Base-by-base conservation (phyloP, 2,113 vertebrate genomes). In the Okapia johnstoni region DNA sequence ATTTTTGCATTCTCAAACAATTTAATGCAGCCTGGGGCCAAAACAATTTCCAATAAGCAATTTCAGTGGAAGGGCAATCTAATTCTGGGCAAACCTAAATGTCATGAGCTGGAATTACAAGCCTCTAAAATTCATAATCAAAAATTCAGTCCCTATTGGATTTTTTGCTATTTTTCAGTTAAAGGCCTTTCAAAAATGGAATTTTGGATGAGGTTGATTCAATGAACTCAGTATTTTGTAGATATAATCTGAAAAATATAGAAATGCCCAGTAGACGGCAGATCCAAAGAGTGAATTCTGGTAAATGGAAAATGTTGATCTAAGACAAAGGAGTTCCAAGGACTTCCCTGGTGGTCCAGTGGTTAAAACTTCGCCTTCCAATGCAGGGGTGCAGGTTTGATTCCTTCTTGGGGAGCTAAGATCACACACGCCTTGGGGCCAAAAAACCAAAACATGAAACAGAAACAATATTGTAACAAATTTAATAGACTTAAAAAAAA, bases 71-170 rank as follows among this genome's bases (percentile, higher is more conserved):
- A 94, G 25, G 33, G 43, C 14, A 91, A 57, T 85, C 66, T 85
- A 90, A 94, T 97, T 97, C 85, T 70, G 28, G 54, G 43, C 54
- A 93, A 97, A 88, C 2, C 40, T 83, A 93, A 95, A 94, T 96
- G 79, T 94, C 91, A 85, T 30, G 77, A 61, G 33, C 66, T 97
- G 33, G 57, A 95, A 60, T 83, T 87, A 95, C 13, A 83, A 63
- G 40, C 23, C 26, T 93, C 85, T 97, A 95, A 97, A 94, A 66
- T 54, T 77, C 16, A 48, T 52, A 93, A 90, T 54, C 14, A 93
- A 96, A 94, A 96, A 55, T 92, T 77, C 48, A 60, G 4, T 88
- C 58, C 48, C 40, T 84, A 19, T 36, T 86, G 23, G 43, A 14
- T 93, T 94, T 17, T 66, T 92, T 40, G n/a, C 70, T 50, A 43